Percentiles rank a stretch among this genome's conserved stretches.
Evolutionary conservation across 2,113 vertebrate genomes (phyloP).

Genomic region (Montifringilla adamsi): DNA sequence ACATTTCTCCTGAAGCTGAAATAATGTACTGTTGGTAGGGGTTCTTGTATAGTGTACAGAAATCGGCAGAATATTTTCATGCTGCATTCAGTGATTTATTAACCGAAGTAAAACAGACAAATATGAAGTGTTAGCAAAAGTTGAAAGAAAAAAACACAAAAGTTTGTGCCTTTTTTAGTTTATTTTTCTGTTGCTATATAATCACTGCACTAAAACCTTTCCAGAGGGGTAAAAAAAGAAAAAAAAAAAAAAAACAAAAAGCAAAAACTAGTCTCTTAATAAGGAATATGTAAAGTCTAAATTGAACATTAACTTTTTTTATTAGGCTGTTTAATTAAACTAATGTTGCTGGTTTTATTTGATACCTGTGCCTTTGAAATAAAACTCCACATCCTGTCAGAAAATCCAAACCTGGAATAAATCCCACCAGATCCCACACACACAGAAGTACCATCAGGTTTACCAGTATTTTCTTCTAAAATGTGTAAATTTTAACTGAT

Average conservation of each 20-base stretch:
- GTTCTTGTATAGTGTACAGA: slow-evolving; percentile 84
- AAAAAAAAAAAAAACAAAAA: background rate
- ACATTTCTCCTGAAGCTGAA: slow-evolving; percentile 72
- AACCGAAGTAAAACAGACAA: slow-evolving; percentile 75
- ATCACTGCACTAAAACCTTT: slow-evolving; percentile 65
- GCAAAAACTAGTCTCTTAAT: slow-evolving; percentile 22
- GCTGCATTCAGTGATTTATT: slow-evolving; percentile 80
- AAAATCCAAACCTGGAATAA: slow-evolving; percentile 47
- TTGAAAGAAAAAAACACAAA: slow-evolving; percentile 58
- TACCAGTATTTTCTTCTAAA: background rate
- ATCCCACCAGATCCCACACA: slow-evolving; percentile 31
- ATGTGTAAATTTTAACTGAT: background rate
- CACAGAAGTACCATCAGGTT: slow-evolving; percentile 7
- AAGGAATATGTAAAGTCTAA: background rate
- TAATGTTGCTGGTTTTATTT: slow-evolving; percentile 33
- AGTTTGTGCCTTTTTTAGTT: slow-evolving; percentile 78
- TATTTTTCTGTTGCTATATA: slow-evolving; percentile 61
- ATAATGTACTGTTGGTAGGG: slow-evolving; percentile 62
- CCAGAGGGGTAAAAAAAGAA: background rate
- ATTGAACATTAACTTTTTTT: slow-evolving; percentile 6
- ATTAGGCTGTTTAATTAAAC: slow-evolving; percentile 42
- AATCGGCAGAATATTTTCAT: slow-evolving; percentile 82
- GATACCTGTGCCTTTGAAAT: slow-evolving; percentile 65
- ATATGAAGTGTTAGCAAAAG: slow-evolving; percentile 75
- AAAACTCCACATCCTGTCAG: slow-evolving; percentile 21